Evolutionary conservation across 53 echinoderm and acorn worm genomes (phyloP).

Genomic region (Echinarachnius parma): DNA sequence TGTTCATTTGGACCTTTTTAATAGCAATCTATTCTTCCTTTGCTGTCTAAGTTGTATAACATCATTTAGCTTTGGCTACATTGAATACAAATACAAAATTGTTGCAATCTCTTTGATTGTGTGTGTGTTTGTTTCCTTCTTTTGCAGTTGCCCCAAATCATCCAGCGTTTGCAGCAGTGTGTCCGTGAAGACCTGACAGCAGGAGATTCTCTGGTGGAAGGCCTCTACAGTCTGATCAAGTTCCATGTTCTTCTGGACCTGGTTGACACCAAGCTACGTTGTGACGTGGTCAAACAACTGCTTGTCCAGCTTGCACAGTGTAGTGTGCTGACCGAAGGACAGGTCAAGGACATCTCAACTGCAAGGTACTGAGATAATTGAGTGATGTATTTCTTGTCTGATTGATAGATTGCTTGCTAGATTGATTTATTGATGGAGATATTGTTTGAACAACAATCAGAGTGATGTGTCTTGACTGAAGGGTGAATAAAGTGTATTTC

Average conservation of each 20-base stretch:
- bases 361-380: no score
- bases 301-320: conserved; percentile 66
- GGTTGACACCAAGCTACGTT: conserved; percentile 74
- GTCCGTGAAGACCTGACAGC: background rate
- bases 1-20: no score
- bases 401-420: no score
- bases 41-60: conserved; percentile 37
- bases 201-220: conserved; percentile 34
- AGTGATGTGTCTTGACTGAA: no score
- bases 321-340: conserved; percentile 59
- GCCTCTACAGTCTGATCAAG: conserved; percentile 63
- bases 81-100: no score
- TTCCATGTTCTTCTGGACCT: conserved; percentile 73
- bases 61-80: no score
- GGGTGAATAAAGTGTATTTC: no score
- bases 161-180: conserved; percentile 54
- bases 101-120: no score
- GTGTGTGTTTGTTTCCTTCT: background rate
- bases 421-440: no score
- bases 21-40: no score
- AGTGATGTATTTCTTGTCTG: no score
- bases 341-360: conserved; percentile 60
- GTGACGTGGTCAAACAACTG: conserved; percentile 83
- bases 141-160: conserved; percentile 72
- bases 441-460: no score